Base-by-base conservation (phyloP, 2,113 vertebrate genomes). In the Junco hyemalis region DNA sequence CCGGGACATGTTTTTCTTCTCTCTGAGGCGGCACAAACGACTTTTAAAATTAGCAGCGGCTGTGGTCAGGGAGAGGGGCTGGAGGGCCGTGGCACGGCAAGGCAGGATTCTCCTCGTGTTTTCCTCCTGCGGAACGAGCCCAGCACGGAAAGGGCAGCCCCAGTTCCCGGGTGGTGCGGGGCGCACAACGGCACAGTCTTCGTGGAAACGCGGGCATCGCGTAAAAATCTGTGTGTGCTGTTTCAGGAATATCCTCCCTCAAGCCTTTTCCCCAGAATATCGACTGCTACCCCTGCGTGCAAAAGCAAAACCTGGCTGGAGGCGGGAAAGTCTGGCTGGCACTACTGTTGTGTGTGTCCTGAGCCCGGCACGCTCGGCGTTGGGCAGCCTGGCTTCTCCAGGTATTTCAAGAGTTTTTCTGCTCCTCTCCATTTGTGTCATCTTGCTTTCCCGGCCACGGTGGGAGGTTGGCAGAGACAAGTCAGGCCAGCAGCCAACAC, bases 341-440 rank as follows among this genome's bases (percentile, higher is more conserved):
- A 2, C 21, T 13, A 4, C 14, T 9, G 38, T 11, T 4, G 16
- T 5, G 3, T 35, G 12, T 18, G 29, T 8, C 9, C 9, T 28
- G 64, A 6, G 38, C 28, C 6, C 1, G 4, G 17, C 7, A 11
- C 1, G 3, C 26, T 22, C 12, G 5, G 23, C 4, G 1, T 4
- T 23, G 28, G 33, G n/a, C 53, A 19, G 44, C 23, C 29, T 14
- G 73, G 29, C 51, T 31, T 42, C 23, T 28, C 19, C 4, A 5
- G 25, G 15, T 3, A 0, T 16, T 72, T 63, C 17, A 11, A 42
- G 56, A 60, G 60, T 26, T 76, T 35, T 33, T 77, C 18, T 44
- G 38, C 35, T 48, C 17, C 17, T 36, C 40, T 28, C 36, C 5
- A 2, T 45, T 77, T 54, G 18, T 47, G 45, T 40, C 56, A 11